Conservation (phyloP, 2,113 vertebrate genomes). For the Chionodraco myersi region DNA sequence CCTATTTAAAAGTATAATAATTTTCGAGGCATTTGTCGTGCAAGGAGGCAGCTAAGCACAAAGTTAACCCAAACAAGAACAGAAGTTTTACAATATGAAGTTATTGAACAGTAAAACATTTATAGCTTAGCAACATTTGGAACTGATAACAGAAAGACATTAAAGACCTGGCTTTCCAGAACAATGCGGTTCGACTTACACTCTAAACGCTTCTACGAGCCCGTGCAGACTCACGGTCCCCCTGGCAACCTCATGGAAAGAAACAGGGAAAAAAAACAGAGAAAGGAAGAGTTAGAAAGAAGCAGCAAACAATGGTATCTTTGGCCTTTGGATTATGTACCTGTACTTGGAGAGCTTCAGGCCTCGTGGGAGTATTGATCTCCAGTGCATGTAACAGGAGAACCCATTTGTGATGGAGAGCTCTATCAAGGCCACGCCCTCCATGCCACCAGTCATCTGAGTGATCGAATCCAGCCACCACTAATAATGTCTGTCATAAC, state of each 20-base stretch:
- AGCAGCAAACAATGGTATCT: slow-evolving; percentile 63
- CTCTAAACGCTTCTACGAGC: slow-evolving; percentile 20
- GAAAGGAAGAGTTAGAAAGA: slow-evolving; percentile 13
- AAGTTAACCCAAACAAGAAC: slow-evolving; percentile 29
- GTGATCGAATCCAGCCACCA: slow-evolving; percentile 56
- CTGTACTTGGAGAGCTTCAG: slow-evolving; percentile 62
- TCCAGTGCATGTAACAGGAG: slow-evolving; percentile 73
- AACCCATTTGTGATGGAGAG: slow-evolving; percentile 70
- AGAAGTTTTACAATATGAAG: slow-evolving; percentile 45
- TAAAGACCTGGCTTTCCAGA: slow-evolving; percentile 36
- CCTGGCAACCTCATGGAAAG: slow-evolving; percentile 48
- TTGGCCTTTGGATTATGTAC: slow-evolving; percentile 70
- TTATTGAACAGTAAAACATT: slow-evolving; percentile 57
- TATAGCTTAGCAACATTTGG: slow-evolving; percentile 46
- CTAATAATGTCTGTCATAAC: slow-evolving; percentile 67
- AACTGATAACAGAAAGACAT: slow-evolving; percentile 55
- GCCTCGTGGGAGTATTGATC: slow-evolving; percentile 76
- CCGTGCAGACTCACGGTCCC: slow-evolving; percentile 27
- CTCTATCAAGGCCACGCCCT: slow-evolving; percentile 61
- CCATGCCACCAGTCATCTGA: slow-evolving; percentile 68
- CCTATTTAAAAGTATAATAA: slow-evolving; percentile 26
- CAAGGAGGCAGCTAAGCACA: not conserved
- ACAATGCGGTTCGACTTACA: slow-evolving; percentile 33
- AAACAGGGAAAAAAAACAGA: slow-evolving; percentile 11
- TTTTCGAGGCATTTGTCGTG: not conserved